Percentiles rank a stretch among this genome's conserved stretches.
phyloP scores from a whole-genome alignment of 2,797 vertebrate species.

The Vespertilio murinus region DNA sequence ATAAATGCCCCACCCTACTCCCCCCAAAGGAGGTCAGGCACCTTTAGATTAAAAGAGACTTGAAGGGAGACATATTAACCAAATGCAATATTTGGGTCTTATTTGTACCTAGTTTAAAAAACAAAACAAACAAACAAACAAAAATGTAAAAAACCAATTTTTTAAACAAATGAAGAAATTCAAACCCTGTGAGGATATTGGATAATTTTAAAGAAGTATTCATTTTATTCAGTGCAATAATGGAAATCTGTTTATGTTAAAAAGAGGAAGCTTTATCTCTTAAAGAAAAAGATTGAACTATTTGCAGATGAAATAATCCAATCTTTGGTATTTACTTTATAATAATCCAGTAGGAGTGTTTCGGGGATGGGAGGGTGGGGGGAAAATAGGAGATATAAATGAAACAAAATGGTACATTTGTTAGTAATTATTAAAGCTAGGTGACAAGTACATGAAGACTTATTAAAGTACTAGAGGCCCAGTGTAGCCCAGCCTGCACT shows the following conservation, averaged over 20 bases:
- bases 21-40: background rate
- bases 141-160: background rate
- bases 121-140: background rate
- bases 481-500: too few relatives aligned
- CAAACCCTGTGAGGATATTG: background rate
- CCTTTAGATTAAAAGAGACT: background rate
- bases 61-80: background rate
- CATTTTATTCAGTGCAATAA: background rate
- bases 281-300: background rate
- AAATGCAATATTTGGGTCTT: background rate
- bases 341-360: background rate
- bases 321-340: conserved; percentile 6
- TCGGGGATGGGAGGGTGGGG: too few relatives aligned
- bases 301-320: background rate
- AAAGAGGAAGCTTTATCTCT: background rate
- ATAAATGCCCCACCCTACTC: background rate
- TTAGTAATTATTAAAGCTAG: background rate
- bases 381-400: background rate
- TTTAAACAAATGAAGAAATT: conserved; percentile 32
- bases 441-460: background rate
- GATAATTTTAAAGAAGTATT: conserved; percentile 9
- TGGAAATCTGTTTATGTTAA: background rate
- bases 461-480: background rate
- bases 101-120: background rate
- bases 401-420: background rate